Evolutionary conservation across 2,797 vertebrate species (phyloP), one percentile per base, ranked within the genome.

Genomic region (Picus viridis): DNA sequence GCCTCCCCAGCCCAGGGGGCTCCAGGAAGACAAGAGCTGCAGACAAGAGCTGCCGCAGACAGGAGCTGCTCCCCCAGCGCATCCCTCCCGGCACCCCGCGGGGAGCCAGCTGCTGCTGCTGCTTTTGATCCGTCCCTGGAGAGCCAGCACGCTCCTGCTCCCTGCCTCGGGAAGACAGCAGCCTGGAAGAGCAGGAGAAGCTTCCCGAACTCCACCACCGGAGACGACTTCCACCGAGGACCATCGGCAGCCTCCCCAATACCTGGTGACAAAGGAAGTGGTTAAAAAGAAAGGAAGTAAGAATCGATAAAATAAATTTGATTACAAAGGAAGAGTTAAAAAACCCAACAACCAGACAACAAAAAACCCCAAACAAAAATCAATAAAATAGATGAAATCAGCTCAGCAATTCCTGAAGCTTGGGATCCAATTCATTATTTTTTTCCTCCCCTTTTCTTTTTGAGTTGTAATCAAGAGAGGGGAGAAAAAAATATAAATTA

Each of bases 391-490:
- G 24, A 24, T 13, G 49, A 77, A 22, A 14, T 56, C 39, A 77
- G 11, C 54, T 82, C 27, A 30, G 1, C 7, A 36, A 76, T 64
- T 87, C 93, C 79, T 30, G 54, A 95, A 96, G 77, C 88, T 73
- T 63, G 86, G 57, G 51, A 47, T 68, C 92, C 94, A 92, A 89
- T 96, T 92, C 79, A 63, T 95, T 96, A 43, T 43, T 43, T 43
- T 43, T 43, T 16, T 16, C 45, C 8, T 9, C 19, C 18, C 45
- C 14, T 6, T 16, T 43, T 16, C 7, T 62, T 29, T 74, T 62
- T 93, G 86, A 95, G 92, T 83, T 92, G 7, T 94, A 96, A 97
- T 94, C 86, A 94, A 94, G 85, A 95, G 67, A 70, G 18, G 63
- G 27, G 26, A 26, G 43, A 73, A 73, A 83, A 93, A 12, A 51